Conservation (phyloP, 2,888 invertebrate species). For the Mechanitis messenoides region DNA sequence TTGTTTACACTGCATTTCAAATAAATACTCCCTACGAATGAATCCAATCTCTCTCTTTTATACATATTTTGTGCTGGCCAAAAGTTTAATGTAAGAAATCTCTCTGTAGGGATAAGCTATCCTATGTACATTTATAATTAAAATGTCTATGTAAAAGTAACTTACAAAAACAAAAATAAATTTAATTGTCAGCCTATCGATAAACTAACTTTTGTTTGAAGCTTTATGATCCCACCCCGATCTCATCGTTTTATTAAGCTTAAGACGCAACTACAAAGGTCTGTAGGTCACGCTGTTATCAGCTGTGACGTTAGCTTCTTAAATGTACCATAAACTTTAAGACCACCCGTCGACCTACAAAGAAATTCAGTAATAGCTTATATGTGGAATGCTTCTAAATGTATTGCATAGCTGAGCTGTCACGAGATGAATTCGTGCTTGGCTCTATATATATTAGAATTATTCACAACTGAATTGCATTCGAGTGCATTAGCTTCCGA, state of each 20-base stretch:
- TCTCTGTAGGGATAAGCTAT: too few species aligned
- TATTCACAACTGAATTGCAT: constrained; percentile 5
- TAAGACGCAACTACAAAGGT: not conserved
- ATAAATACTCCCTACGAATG: constrained; percentile 17
- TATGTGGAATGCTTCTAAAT: too few species aligned
- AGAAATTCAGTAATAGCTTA: too few species aligned
- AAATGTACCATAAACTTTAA: constrained; percentile 2
- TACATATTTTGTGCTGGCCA: constrained; percentile 15
- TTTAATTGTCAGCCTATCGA: not conserved
- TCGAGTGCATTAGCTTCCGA: constrained; percentile 13
- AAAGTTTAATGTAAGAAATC: constrained; percentile 4
- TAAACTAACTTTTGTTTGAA: not conserved
- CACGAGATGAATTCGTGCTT: too few species aligned
- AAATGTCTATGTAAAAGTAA: too few species aligned
- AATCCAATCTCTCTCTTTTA: constrained; percentile 25
- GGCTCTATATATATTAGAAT: not conserved
- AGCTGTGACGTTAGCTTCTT: constrained; percentile 6
- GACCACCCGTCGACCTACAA: too few species aligned
- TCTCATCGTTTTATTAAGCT: not conserved
- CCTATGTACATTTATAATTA: too few species aligned
- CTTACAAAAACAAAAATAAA: too few species aligned
- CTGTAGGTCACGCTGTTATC: constrained; percentile 1
- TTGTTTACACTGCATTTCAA: constrained; percentile 18
- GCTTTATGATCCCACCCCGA: not conserved
- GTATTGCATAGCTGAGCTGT: too few species aligned